Base-by-base conservation (phyloP, 2,797 vertebrate species). In the Chlorospingus flavigularis region DNA sequence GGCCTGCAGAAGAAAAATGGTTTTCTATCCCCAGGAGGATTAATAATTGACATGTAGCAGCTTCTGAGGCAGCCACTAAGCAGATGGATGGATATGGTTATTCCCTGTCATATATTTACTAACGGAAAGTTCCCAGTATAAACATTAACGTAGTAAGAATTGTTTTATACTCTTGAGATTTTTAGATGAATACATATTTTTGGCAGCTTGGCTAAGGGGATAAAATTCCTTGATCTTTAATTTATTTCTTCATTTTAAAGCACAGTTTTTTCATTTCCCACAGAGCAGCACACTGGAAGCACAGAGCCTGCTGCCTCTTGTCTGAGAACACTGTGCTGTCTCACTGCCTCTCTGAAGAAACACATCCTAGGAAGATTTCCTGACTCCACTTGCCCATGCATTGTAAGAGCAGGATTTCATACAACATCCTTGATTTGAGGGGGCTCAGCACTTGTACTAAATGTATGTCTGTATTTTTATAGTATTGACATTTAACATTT, bases 91-190 rank as follows among this genome's bases (percentile, higher is more conserved):
- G 82, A 73, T 90, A 85, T 28, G 42, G 57, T 73, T 87, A 83
- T 91, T 86, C 88, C 31, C 33, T 80, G 67, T 73, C 82, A 61
- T 63, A 30, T 75, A 85, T 94, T 92, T 94, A 91, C 86, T 80
- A 80, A 85, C 65, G 88, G 88, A 91, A 96, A 92, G 26, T 85
- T 92, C 90, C 74, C 62, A 82, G 63, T 91, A 88, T 77, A 93
- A 94, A 90, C 72, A 91, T 86, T 83, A 91, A 87, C 10, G 28
- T 55, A 67, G 73, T 51, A 93, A 57, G 91, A 96, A 91, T 91
- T 94, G 43, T 71, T 95, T 74, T 68, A 92, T 93, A 65, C 90
- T 93, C 90, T 61, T 92, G 94, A 94, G 92, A 94, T 65, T 96
- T 96, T 81, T 65, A 72, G 74, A 75, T 65, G 61, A 80, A 80